Percentiles rank a stretch among this genome's conserved stretches.
Evolutionary conservation across 2,888 invertebrate genomes (phyloP).

Genomic region (Periphyllus acericola): DNA sequence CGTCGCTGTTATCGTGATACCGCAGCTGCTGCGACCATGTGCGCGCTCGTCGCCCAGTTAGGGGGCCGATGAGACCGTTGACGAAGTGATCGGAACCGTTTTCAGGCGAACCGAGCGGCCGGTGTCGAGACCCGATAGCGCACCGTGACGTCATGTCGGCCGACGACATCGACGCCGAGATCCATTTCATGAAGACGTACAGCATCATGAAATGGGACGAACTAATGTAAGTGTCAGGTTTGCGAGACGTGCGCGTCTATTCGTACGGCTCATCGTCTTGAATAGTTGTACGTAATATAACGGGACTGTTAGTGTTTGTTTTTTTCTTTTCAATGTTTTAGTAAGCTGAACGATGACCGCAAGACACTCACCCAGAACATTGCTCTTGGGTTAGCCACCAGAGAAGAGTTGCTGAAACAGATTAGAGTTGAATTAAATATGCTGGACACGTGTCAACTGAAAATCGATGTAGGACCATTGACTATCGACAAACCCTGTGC

Average conservation of each 20-base stretch:
- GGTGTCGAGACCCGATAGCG: no score
- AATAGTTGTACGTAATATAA: no score
- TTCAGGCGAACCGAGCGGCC: no score
- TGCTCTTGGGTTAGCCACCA: slow-evolving; percentile 6
- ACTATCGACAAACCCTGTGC: neutral
- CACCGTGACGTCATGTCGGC: slow-evolving; percentile 1
- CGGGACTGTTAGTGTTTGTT: neutral
- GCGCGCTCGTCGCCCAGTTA: no score
- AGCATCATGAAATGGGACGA: slow-evolving; percentile 40
- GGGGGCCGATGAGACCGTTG: no score
- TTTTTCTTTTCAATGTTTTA: neutral
- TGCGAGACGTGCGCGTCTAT: no score
- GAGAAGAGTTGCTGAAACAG: slow-evolving; percentile 30
- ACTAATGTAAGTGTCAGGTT: slow-evolving; percentile 18
- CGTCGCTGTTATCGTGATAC: no score
- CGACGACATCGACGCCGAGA: slow-evolving; percentile 13
- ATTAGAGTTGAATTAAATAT: slow-evolving; percentile 43
- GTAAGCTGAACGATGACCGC: slow-evolving; percentile 29
- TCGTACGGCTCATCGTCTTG: no score
- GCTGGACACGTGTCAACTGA: slow-evolving; percentile 43
- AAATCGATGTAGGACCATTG: slow-evolving; percentile 24
- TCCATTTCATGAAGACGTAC: slow-evolving; percentile 52
- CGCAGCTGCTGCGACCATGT: no score
- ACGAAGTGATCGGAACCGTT: no score
- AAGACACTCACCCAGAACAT: slow-evolving; percentile 19